These are phyloP conservation scores for Temnopleurus reevesii DNA, from an alignment of 53 echinoderm and acorn worm genomes.

Conservation along the genomic window DNA sequence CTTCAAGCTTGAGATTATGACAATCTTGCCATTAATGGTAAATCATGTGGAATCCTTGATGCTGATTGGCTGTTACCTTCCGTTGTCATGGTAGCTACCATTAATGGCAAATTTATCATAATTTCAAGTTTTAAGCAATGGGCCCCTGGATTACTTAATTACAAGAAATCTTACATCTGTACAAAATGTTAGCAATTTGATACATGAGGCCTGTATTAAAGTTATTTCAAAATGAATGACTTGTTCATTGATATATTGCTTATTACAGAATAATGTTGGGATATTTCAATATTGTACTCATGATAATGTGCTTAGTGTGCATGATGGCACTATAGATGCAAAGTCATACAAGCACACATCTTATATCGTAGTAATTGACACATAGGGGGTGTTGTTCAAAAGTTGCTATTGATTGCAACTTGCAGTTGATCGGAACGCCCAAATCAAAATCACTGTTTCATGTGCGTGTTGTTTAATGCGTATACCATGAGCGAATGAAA, in stretches of 20 bases:
- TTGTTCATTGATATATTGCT: background rate
- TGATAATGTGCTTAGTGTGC: background rate
- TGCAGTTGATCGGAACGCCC: background rate
- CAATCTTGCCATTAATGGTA: no score
- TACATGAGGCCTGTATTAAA: background rate
- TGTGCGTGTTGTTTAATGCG: background rate
- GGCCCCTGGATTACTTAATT: background rate
- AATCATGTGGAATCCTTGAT: no score
- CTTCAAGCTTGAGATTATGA: no score
- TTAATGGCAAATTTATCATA: no score
- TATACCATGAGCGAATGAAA: no score
- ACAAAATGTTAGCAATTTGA: slow-evolving; percentile 6
- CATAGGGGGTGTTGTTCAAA: no score
- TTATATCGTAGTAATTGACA: no score
- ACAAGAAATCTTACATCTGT: background rate
- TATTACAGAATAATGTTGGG: background rate
- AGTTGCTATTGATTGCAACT: background rate
- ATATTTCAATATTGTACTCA: background rate
- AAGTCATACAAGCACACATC: background rate
- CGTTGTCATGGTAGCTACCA: no score
- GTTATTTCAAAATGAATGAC: background rate
- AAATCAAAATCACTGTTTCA: background rate
- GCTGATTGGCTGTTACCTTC: no score
- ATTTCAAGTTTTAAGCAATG: no score
- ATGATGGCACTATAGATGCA: no score